These are phyloP conservation scores for Scatophagus argus DNA, from an alignment of 2,113 vertebrate genomes.

Conservation along the genomic window DNA sequence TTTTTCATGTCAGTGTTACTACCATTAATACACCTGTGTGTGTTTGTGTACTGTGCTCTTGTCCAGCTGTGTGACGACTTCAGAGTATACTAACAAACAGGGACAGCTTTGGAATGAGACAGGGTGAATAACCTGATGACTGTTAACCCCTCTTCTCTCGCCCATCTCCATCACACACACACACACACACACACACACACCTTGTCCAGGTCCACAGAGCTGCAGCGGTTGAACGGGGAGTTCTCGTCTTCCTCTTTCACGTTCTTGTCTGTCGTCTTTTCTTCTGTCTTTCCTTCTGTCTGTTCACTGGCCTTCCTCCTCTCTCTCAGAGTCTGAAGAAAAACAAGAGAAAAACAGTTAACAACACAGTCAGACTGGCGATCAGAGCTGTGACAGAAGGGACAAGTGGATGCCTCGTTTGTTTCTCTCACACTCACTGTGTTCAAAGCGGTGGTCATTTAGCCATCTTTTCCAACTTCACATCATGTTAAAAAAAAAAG, in stretches of 20 bases:
- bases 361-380: neutral
- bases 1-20: neutral
- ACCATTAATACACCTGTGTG: neutral
- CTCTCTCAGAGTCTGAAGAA: slow-evolving; percentile 59
- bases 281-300: slow-evolving; percentile 22
- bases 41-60: neutral
- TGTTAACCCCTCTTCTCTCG: slow-evolving; percentile 20
- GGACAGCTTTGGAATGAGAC: neutral
- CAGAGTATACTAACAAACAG: slow-evolving; percentile 16
- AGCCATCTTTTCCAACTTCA: neutral
- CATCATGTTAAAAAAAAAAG: neutral
- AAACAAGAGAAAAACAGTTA: neutral
- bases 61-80: slow-evolving; percentile 36
- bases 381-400: neutral
- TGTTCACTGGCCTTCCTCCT: slow-evolving; percentile 52
- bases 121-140: slow-evolving; percentile 59
- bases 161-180: neutral
- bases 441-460: neutral
- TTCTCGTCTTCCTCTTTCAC: slow-evolving; percentile 28
- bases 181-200: slow-evolving; percentile 46
- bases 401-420: neutral
- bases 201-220: slow-evolving; percentile 74
- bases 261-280: neutral
- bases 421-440: neutral
- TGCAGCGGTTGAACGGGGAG: slow-evolving; percentile 59